Evolutionary conservation across 2,888 invertebrate genomes (phyloP).

Genomic region (Trichacis sp.): DNA sequence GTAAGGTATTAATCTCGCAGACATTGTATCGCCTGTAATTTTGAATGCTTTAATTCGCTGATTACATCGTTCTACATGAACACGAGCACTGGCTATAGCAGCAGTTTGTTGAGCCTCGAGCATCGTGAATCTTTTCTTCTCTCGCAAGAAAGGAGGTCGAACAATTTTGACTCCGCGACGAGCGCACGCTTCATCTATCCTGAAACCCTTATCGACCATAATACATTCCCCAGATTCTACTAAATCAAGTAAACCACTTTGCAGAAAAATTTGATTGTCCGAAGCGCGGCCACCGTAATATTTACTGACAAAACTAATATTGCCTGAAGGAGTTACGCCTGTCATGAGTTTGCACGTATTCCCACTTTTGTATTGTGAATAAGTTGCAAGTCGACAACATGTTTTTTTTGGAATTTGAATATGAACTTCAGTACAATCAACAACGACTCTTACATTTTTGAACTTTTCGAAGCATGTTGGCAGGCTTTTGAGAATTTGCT

Average conservation of each 20-base stretch:
- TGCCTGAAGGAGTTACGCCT: constrained; percentile 48
- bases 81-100: constrained; percentile 35
- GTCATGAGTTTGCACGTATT: constrained; percentile 37
- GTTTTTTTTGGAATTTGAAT: constrained; percentile 43
- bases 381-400: constrained; percentile 36
- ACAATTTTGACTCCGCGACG: constrained; percentile 21
- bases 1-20: constrained; percentile 16
- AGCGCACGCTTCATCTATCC: constrained; percentile 37
- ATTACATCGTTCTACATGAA: constrained; percentile 43
- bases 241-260: constrained; percentile 22
- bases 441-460: constrained; percentile 43
- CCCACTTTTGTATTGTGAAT: constrained; percentile 46
- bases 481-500: constrained; percentile 43
- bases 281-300: constrained; percentile 33
- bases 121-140: constrained; percentile 34
- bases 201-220: constrained; percentile 42
- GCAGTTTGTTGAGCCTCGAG: constrained; percentile 24
- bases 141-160: constrained; percentile 34
- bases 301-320: constrained; percentile 46
- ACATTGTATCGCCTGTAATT: constrained; percentile 31
- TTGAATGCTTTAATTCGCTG: constrained; percentile 38
- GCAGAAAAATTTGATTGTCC: constrained; percentile 28
- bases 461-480: constrained; percentile 48
- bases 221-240: constrained; percentile 34
- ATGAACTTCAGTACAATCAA: constrained; percentile 50